Percentiles rank a stretch among this genome's conserved stretches.
phyloP scores from a whole-genome alignment of 2,888 invertebrate genomes.

The Eupithecia pulchellata region DNA sequence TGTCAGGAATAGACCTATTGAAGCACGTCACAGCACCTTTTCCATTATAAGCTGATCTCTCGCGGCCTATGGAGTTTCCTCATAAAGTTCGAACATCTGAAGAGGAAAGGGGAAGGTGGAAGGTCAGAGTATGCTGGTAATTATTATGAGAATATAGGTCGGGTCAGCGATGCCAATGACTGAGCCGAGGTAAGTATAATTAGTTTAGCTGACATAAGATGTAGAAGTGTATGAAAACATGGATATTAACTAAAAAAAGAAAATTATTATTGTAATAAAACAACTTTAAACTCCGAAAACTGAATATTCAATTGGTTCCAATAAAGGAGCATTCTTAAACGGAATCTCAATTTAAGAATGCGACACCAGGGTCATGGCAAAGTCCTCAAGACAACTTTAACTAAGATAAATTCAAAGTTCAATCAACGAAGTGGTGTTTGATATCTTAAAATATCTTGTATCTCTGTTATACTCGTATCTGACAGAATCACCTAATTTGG shows the following conservation, averaged over 20 bases:
- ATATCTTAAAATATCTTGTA: background rate
- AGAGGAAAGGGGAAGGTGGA: conserved; percentile 22
- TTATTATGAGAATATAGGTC: conserved; percentile 51
- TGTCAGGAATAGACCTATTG: conserved; percentile 50
- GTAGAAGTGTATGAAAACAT: background rate
- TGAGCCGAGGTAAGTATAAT: conserved; percentile 48
- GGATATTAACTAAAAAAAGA: background rate
- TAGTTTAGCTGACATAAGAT: conserved; percentile 48
- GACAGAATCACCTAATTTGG: background rate
- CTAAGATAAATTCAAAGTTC: too few relatives aligned
- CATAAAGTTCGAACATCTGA: conserved; percentile 2
- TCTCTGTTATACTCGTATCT: background rate
- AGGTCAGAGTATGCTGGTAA: conserved; percentile 45
- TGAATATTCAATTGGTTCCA: too few relatives aligned
- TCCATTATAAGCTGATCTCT: conserved; percentile 45
- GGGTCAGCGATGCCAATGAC: conserved; percentile 54
- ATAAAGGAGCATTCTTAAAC: too few relatives aligned
- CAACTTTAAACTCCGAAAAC: too few relatives aligned
- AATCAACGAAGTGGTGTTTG: background rate
- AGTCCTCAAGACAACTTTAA: too few relatives aligned
- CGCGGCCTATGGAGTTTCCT: conserved; percentile 12
- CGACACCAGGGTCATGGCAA: too few relatives aligned
- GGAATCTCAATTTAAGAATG: too few relatives aligned
- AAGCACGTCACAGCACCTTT: conserved; percentile 41
- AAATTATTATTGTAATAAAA: too few relatives aligned